Evolutionary conservation across 2,113 vertebrate genomes (phyloP).

Genomic region (Oxyruncus cristatus): DNA sequence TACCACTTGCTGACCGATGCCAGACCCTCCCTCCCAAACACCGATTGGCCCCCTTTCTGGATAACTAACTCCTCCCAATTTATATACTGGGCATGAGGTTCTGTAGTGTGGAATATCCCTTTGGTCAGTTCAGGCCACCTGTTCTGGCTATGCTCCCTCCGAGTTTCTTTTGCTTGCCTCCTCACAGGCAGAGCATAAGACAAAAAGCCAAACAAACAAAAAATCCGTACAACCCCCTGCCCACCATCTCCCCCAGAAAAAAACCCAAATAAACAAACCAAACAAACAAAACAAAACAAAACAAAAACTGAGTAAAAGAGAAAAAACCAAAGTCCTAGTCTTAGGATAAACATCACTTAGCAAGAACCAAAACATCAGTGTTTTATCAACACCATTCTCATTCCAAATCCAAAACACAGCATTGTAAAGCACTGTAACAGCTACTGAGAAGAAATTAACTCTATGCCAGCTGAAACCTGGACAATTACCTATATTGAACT

Average conservation of each 20-base stretch:
- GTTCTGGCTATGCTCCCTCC: not conserved
- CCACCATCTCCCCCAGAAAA: not conserved
- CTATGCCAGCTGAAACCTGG: not conserved
- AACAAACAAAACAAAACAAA: not conserved
- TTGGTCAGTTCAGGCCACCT: not conserved
- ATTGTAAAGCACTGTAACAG: not conserved
- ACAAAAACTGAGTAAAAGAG: not conserved
- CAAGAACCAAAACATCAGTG: not conserved
- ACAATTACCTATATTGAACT: not conserved
- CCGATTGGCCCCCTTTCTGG: fast-evolving
- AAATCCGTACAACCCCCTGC: not conserved
- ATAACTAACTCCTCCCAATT: not conserved
- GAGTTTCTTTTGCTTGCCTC: not conserved
- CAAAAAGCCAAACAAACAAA: not conserved
- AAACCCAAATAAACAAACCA: not conserved
- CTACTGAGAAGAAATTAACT: not conserved
- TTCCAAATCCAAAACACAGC: not conserved
- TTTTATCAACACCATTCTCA: not conserved
- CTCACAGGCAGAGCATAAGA: not conserved
- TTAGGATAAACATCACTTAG: not conserved
- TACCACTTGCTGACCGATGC: fast-evolving
- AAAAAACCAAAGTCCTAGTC: not conserved
- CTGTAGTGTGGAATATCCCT: not conserved
- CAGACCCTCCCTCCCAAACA: not conserved
- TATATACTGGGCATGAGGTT: not conserved